phyloP scores from a whole-genome alignment of 2,797 vertebrate genomes.

The Rhynchonycteris naso region DNA sequence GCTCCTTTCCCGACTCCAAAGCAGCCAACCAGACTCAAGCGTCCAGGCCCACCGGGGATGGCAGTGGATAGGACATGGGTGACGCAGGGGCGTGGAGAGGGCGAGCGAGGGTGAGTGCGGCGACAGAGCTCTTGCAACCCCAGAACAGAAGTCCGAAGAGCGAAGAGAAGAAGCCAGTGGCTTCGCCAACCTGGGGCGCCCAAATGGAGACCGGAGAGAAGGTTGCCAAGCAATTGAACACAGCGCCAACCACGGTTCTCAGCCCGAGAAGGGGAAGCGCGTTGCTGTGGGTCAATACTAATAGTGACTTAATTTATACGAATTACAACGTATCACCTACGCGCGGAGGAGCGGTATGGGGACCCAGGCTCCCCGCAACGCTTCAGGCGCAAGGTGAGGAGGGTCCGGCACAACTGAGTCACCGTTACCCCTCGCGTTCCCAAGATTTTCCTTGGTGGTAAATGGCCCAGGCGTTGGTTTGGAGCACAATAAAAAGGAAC shows the following conservation, averaged over 20 bases:
- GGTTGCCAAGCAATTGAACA: fast-evolving
- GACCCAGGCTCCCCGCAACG: neutral
- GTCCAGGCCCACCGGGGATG: neutral
- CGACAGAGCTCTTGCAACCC: neutral
- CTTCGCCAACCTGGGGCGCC: neutral
- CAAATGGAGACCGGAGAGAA: fast-evolving
- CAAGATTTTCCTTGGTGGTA: neutral
- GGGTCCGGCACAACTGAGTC: neutral
- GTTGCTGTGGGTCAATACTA: neutral
- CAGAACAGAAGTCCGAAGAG: neutral
- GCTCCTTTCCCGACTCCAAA: too few species aligned
- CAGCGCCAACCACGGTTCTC: neutral
- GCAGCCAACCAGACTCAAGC: neutral
- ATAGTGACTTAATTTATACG: neutral
- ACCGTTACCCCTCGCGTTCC: neutral
- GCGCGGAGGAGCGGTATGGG: neutral
- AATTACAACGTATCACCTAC: neutral
- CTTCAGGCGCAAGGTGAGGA: neutral
- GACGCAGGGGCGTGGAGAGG: neutral
- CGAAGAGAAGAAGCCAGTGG: neutral
- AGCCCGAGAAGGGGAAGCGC: neutral
- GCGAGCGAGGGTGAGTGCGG: neutral
- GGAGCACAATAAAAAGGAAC: neutral
- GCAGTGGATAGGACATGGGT: too few species aligned
- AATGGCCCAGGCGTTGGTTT: neutral